phyloP scores from a whole-genome alignment of 2,113 vertebrate genomes.

The Pelusios castaneus region DNA sequence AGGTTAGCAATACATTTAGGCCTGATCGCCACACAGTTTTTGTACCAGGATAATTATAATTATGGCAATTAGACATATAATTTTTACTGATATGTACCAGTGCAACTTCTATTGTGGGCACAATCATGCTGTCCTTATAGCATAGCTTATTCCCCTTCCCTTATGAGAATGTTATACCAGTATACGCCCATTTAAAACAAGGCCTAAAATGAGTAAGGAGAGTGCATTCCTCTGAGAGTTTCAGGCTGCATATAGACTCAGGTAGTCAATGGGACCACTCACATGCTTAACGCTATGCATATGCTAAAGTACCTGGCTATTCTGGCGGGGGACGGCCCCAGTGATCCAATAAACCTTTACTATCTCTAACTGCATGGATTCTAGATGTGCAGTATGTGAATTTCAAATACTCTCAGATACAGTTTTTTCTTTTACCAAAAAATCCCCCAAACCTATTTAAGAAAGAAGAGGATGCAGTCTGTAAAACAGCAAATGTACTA shows the following conservation, averaged over 20 bases:
- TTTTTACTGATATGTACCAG: neutral
- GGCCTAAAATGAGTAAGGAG: neutral
- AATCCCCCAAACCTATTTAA: neutral
- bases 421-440: neutral
- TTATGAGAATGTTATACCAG: neutral
- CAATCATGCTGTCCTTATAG: neutral
- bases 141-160: neutral
- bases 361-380: neutral
- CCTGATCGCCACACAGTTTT: neutral
- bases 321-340: too few relatives aligned
- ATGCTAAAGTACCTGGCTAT: neutral
- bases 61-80: neutral
- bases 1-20: neutral
- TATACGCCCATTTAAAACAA: neutral
- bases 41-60: neutral
- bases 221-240: neutral
- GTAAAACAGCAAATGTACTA: neutral
- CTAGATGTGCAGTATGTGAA: neutral
- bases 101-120: neutral
- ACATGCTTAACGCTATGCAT: too few relatives aligned
- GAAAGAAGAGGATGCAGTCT: neutral
- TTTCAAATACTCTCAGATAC: neutral
- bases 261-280: neutral
- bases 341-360: neutral
- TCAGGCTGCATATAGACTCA: neutral